These are phyloP conservation scores for Cheilosia scutellata DNA, from an alignment of 2,888 invertebrate species.

Conservation along the genomic window DNA sequence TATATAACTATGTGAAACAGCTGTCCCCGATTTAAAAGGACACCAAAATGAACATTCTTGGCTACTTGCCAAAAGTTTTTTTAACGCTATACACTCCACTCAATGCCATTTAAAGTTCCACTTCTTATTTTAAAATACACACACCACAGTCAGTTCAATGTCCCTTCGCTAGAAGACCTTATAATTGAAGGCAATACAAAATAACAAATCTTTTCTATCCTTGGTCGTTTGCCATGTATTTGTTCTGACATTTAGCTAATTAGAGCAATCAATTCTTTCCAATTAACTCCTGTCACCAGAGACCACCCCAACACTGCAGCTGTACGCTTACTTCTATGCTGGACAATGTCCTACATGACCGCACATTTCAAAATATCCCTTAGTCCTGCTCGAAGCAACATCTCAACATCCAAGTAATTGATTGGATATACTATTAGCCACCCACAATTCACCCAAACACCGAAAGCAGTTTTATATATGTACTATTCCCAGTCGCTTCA, in stretches of 20 bases:
- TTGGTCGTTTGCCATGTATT: conserved; percentile 30
- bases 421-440: conserved; percentile 36
- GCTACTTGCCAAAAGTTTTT: background rate
- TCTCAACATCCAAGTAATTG: conserved; percentile 32
- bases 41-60: background rate
- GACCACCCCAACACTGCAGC: conserved; percentile 7
- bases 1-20: no score
- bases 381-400: conserved; percentile 14
- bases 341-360: conserved; percentile 30
- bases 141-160: conserved; percentile 1
- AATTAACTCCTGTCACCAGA: conserved; percentile 39
- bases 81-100: background rate
- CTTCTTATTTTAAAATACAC: background rate
- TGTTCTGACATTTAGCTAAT: conserved; percentile 50
- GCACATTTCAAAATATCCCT: conserved; percentile 47
- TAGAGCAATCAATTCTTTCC: conserved; percentile 37
- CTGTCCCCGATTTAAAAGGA: no score
- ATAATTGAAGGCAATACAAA: background rate
- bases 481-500: background rate
- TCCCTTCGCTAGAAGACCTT: background rate
- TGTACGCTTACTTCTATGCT: background rate
- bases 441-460: conserved; percentile 1
- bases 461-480: background rate
- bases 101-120: conserved; percentile 3
- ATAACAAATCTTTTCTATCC: conserved; percentile 20